Conservation (phyloP, 2,888 invertebrate species). For the Trissonchulus latispiculum region DNA sequence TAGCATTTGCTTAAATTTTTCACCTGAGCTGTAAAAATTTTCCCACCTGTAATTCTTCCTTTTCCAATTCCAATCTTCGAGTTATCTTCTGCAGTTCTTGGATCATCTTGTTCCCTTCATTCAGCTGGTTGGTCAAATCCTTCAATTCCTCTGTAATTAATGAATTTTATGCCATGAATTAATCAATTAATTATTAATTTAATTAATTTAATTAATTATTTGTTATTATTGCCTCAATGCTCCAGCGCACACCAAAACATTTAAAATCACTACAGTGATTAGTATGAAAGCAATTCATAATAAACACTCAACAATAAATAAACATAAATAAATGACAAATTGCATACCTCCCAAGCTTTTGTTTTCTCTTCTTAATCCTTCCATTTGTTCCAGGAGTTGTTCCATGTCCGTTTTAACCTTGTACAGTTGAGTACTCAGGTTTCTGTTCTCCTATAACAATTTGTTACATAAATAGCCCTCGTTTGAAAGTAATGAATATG, state of each 20-base stretch:
- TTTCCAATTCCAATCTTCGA: constrained; percentile 96
- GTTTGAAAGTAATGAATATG: too few species aligned
- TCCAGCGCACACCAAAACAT: too few species aligned
- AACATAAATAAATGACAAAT: neutral
- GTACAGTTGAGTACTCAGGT: constrained; percentile 16
- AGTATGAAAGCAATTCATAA: too few species aligned
- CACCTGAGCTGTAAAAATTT: too few species aligned
- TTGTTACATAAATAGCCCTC: too few species aligned
- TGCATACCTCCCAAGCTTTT: constrained; percentile 72
- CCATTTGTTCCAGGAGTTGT: constrained; percentile 57
- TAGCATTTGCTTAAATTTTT: neutral
- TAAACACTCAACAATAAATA: neutral
- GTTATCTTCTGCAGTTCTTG: constrained; percentile 98
- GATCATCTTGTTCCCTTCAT: constrained; percentile 97
- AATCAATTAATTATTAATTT: too few species aligned
- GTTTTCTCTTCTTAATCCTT: constrained; percentile 96
- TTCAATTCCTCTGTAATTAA: constrained; percentile 82
- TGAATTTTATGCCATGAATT: too few species aligned
- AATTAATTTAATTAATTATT: too few species aligned
- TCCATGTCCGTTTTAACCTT: constrained; percentile 54
- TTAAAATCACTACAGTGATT: too few species aligned
- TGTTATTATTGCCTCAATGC: too few species aligned
- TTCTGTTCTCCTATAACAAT: constrained; percentile 14
- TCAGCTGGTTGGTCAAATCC: constrained; percentile 97
- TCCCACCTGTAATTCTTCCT: constrained; percentile 95